Evolutionary conservation across 2,888 invertebrate genomes (phyloP), one percentile per base, ranked within the genome.

Genomic region (Microctonus brassicae): DNA sequence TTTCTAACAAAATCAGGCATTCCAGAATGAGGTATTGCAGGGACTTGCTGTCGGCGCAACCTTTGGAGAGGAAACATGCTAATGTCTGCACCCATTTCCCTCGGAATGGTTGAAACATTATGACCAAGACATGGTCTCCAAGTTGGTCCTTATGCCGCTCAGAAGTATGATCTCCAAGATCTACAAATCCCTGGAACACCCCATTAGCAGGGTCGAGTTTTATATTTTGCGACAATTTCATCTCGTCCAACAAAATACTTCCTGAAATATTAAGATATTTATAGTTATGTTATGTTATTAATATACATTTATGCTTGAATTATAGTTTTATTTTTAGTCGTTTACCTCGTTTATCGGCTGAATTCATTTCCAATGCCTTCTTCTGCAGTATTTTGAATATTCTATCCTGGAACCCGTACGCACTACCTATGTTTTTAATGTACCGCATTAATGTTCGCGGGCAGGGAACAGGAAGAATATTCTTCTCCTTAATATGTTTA

Each of bases 61-160:
- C 75, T 64, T 76, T 80, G 33, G 75, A 79, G 2, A 82, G 47
- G 60, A 82, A 82, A n/a, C 75, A 73, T 1, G 66, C 82, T 22
- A 82, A 55, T 5, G 73, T 69, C 70, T 82, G 82, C 0, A 81
- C 72, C 76, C 79, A 82, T 29, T 47, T 62, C 6, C 76, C 78
- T 33, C 67, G 73, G 26, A 80, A 78, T 11, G 80, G 79, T 65
- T 79, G 77, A 66, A 77, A 80, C 77, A 78, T 79, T 2, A 82
- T 74, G 0, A 81, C 81, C 7, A 82, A 29, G 1, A 80, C 81
- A 65, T 82, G 80, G 53, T 82, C 81, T 26, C 74, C 82, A 17
- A 58, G 29, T 33, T 55, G 52, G 17, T 75, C 68, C 61, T 66
- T 60, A 17, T 73, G 72, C 26, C 73, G 6, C 10, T 65, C 10